phyloP scores from a whole-genome alignment of 2,113 vertebrate species.

The Meles meles region DNA sequence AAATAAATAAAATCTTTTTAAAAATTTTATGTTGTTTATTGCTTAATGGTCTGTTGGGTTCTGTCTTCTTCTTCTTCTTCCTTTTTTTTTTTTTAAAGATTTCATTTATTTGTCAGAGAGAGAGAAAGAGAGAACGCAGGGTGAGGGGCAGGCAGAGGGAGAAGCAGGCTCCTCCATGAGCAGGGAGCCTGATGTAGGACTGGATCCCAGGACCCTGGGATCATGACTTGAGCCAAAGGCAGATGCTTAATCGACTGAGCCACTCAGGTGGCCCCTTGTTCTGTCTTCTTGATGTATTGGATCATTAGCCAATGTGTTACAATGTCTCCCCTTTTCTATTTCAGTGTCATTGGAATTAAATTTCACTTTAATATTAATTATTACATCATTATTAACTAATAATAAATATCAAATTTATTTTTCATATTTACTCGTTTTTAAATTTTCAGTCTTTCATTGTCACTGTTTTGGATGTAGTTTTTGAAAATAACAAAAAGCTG shows the following conservation, averaged over 20 bases:
- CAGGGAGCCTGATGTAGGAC: too few relatives aligned
- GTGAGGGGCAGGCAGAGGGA: too few relatives aligned
- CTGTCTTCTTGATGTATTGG: background rate
- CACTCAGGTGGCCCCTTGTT: background rate
- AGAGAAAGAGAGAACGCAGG: too few relatives aligned
- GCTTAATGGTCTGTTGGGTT: background rate
- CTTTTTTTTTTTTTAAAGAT: too few relatives aligned
- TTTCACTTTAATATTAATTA: background rate
- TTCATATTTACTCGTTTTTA: background rate
- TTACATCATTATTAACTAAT: background rate
- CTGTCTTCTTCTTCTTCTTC: too few relatives aligned
- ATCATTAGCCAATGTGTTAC: background rate
- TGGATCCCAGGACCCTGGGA: too few relatives aligned
- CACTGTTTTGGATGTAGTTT: background rate
- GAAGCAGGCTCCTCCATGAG: too few relatives aligned
- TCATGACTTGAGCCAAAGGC: too few relatives aligned
- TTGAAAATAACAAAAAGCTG: background rate
- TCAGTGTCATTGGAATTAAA: background rate
- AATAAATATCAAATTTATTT: background rate
- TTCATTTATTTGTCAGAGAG: too few relatives aligned
- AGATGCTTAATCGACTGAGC: too few relatives aligned
- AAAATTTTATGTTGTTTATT: background rate
- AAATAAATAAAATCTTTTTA: too few relatives aligned
- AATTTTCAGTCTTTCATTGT: background rate
- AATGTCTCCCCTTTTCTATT: background rate